Evolutionary conservation across 53 echinoderm and acorn worm species (phyloP), one percentile per base, ranked within the genome.

Genomic region (Luidia sarsii): DNA sequence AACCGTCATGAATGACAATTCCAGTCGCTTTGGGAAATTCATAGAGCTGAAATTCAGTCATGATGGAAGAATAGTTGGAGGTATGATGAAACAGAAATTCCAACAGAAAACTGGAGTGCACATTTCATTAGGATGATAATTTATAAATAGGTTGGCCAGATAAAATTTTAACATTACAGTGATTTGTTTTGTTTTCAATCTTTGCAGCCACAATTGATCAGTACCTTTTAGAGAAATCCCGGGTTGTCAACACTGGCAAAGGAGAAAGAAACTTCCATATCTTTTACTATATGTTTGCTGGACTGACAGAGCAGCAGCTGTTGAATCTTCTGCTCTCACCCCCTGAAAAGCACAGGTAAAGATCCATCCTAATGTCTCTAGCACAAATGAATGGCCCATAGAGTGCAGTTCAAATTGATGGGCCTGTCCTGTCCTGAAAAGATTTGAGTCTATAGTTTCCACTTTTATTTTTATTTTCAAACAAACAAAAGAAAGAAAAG

Each of bases 261-360:
- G 89, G 85, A 29, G 99, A 99, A 50, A 87, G 89, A 36, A 99
- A 99, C 66, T 99, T 99, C 59, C 99, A 99, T 64, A 89, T 94
- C 50, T 99, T 99, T 80, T 99, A 99, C 64, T 99, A 94, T 60
- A 87, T 99, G 89, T 99, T 99, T 80, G 99, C 99, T 14, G 99
- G 99, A 48, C 51, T 99, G 68, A 99, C 94, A 30, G 92, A 99
- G 66, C 89, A 94, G 67, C 93, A 99, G 68, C 87, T 94, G 61
- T 75, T 87, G 65, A 89, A 89, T 45, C 70, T 93, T 20, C 80
- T 90, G 50, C 70, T 99, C 6, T 71, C 89, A 77, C 91, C 93
- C 25, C 99, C 99, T 49, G 99, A 99, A 72, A 73, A 87, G 50
- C 94, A 99, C 67, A 94, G 93, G 99, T 99, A 69, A n/a, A n/a